Conservation (phyloP, 2,113 vertebrate species). For the Spheniscus mendiculus region DNA sequence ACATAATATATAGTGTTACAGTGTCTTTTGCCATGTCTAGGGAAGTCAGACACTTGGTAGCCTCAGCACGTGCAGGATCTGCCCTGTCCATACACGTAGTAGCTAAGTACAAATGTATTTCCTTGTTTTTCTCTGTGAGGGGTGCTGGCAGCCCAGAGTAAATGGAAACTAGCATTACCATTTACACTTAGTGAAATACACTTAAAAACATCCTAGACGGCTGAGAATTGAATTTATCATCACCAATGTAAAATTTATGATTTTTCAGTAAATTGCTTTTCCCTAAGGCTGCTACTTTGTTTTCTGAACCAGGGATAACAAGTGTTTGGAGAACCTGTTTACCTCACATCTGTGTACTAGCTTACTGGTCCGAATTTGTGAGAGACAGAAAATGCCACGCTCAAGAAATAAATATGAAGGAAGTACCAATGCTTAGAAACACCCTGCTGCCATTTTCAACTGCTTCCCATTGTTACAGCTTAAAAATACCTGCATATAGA, state of each 20-base stretch:
- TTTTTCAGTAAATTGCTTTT: not conserved
- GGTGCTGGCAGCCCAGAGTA: not conserved
- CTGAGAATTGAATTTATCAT: not conserved
- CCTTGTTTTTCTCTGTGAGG: not conserved
- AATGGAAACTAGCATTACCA: not conserved
- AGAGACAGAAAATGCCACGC: not conserved
- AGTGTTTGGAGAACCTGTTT: not conserved
- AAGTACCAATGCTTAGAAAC: not conserved
- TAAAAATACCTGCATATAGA: not conserved
- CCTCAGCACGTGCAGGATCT: not conserved
- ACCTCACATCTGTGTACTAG: not conserved
- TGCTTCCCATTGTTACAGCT: not conserved
- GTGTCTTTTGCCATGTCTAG: not conserved
- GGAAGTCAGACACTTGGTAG: not conserved
- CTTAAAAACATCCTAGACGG: not conserved
- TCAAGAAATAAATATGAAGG: not conserved
- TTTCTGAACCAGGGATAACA: not conserved
- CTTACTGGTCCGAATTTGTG: no score
- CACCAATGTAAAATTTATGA: not conserved
- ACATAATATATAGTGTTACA: not conserved
- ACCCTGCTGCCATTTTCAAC: not conserved
- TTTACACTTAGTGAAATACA: not conserved
- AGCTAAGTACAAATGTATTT: not conserved
- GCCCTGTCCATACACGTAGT: rapidly evolving
- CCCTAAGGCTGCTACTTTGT: not conserved